These are phyloP conservation scores for Takifugu rubripes DNA, from an alignment of 2,797 vertebrate genomes.

Conservation along the genomic window DNA sequence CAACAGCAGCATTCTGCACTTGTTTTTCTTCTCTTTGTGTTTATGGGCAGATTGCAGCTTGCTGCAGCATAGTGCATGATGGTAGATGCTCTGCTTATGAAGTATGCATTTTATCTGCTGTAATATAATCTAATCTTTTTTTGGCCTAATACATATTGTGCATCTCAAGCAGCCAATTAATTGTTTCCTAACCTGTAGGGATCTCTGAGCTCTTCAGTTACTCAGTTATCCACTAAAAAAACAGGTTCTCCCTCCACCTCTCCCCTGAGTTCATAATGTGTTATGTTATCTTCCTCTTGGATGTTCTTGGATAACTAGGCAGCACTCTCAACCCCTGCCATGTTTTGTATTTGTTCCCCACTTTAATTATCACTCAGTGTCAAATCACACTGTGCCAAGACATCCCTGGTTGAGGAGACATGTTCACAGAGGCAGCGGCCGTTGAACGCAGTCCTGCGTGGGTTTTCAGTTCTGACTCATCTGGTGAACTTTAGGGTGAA, in stretches of 20 bases:
- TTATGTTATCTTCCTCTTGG: conserved; percentile 45
- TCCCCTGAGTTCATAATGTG: conserved; percentile 16
- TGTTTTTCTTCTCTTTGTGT: not conserved
- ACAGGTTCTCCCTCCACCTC: conserved; percentile 14
- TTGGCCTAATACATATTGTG: not conserved
- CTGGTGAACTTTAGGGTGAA: conserved; percentile 44
- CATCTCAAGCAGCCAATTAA: conserved; percentile 3
- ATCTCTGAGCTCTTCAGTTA: conserved; percentile 5
- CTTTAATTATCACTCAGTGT: conserved; percentile 21
- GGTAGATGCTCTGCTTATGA: not conserved
- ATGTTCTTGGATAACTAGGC: conserved; percentile 50
- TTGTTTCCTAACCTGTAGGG: conserved; percentile 8
- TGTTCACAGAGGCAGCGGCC: conserved; percentile 46
- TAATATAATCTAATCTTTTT: not conserved
- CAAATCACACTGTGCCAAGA: conserved; percentile 4
- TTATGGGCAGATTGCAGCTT: not conserved
- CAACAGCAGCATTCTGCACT: not conserved
- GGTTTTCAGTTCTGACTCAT: conserved; percentile 56
- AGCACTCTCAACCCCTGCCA: conserved; percentile 42
- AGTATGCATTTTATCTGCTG: not conserved
- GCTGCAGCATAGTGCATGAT: not conserved
- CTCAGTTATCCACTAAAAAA: conserved; percentile 15
- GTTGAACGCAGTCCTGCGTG: conserved; percentile 53
- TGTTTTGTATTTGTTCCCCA: conserved; percentile 11
- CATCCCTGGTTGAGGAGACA: conserved; percentile 9